phyloP scores from a whole-genome alignment of 2,888 invertebrate species.

The Eupithecia dodoneata region DNA sequence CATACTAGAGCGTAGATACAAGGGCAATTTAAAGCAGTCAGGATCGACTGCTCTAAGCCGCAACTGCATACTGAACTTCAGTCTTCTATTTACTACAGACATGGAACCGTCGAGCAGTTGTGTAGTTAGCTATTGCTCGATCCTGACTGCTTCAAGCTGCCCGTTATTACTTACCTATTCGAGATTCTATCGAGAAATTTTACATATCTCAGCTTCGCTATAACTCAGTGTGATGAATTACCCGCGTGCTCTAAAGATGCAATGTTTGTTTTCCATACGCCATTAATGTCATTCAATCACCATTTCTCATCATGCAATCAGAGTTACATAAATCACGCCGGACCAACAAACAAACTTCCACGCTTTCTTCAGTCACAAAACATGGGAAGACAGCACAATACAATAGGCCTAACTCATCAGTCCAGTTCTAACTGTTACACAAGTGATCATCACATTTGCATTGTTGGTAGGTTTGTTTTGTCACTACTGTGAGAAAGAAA shows the following conservation, averaged over 20 bases:
- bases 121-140: no score
- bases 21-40: no score
- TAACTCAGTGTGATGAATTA: neutral
- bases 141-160: no score
- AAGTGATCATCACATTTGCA: constrained; percentile 23
- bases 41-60: no score
- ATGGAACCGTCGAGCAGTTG: no score
- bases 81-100: no score
- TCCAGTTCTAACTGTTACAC: constrained; percentile 30
- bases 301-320: constrained; percentile 29
- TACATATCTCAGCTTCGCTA: neutral
- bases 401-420: constrained; percentile 37
- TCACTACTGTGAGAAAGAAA: constrained; percentile 20
- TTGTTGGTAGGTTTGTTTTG: constrained; percentile 12
- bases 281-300: constrained; percentile 11
- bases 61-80: no score
- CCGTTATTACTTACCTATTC: no score
- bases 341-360: constrained; percentile 42
- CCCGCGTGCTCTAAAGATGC: neutral
- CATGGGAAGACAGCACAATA: constrained; percentile 47
- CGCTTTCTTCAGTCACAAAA: constrained; percentile 46
- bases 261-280: constrained; percentile 4
- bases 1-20: no score
- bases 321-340: constrained; percentile 42
- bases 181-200: no score